Evolutionary conservation across 1,140 invertebrate species (phyloP).

Genomic region (Sitodiplosis mosellana): DNA sequence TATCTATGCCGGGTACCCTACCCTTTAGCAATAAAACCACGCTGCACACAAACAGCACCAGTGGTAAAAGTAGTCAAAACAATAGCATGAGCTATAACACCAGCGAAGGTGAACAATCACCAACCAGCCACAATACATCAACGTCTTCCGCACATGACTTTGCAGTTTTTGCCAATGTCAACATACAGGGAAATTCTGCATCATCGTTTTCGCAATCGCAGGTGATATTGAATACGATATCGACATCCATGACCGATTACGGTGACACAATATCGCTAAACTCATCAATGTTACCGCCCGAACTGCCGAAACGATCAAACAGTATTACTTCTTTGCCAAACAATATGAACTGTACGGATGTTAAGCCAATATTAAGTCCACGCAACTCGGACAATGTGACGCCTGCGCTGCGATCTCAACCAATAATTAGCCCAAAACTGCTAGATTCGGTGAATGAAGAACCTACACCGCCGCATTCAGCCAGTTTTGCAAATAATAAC

Average conservation of each 20-base stretch:
- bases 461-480: neutral
- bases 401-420: neutral
- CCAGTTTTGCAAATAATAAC: neutral
- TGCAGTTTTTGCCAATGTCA: slow-evolving; percentile 19
- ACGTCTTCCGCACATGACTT: slow-evolving; percentile 11
- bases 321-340: slow-evolving; percentile 5
- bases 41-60: neutral
- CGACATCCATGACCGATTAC: neutral
- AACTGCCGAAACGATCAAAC: slow-evolving; percentile 5
- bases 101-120: slow-evolving; percentile 16
- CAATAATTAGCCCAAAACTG: slow-evolving; percentile 1
- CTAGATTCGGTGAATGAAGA: slow-evolving; percentile 2
- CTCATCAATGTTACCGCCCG: slow-evolving; percentile 2
- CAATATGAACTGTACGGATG: slow-evolving; percentile 1
- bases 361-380: slow-evolving; percentile 3
- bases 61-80: slow-evolving; percentile 13
- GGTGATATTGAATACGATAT: neutral
- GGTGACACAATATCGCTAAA: slow-evolving; percentile 2
- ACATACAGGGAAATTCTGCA: slow-evolving; percentile 16
- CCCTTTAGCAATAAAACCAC: neutral
- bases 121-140: slow-evolving; percentile 4
- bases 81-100: slow-evolving; percentile 8
- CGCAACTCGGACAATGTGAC: neutral
- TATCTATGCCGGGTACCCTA: too few species aligned
- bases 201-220: neutral